These are phyloP conservation scores for Campoletis sonorensis DNA, from an alignment of 1,140 invertebrate species.

Conservation along the genomic window DNA sequence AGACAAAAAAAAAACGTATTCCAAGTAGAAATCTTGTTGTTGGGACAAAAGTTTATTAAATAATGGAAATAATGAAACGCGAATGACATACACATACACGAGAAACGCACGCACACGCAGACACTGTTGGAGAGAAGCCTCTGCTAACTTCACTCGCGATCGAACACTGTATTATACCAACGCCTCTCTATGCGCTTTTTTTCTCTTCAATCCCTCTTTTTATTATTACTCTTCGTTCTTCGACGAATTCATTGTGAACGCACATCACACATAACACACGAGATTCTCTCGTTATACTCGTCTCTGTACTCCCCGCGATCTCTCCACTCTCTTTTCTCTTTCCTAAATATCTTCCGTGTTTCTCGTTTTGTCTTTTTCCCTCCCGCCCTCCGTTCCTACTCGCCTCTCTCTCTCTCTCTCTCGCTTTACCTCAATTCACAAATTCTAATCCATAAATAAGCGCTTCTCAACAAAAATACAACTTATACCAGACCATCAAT, in stretches of 20 bases:
- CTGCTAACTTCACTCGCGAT: conserved; percentile 51
- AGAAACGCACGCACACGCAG: conserved; percentile 17
- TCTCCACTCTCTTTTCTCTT: not conserved
- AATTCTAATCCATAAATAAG: not conserved
- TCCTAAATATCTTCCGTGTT: not conserved
- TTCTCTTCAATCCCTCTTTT: conserved; percentile 5
- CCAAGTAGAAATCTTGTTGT: not conserved
- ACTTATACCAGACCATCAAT: too few relatives aligned
- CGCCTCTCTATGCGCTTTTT: conserved; percentile 18
- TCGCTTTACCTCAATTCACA: not conserved
- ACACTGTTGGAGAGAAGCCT: conserved; percentile 16
- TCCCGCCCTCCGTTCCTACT: conserved; percentile 22
- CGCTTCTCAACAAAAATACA: not conserved
- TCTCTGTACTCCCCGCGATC: not conserved
- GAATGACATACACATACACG: conserved; percentile 23
- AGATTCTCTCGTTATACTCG: conserved; percentile 4
- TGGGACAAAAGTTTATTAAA: too few relatives aligned
- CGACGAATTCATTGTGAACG: conserved; percentile 27
- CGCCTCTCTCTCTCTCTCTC: conserved; percentile 12
- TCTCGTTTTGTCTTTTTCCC: conserved; percentile 24
- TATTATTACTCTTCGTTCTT: not conserved
- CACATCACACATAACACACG: not conserved
- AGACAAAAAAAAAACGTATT: conserved; percentile 20
- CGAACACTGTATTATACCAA: conserved; percentile 45
- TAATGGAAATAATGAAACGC: conserved; percentile 17